Percentiles rank a stretch among this genome's conserved stretches.
These are phyloP conservation scores for Castor canadensis DNA, from an alignment of 2,113 vertebrate genomes.

Conservation along the genomic window DNA sequence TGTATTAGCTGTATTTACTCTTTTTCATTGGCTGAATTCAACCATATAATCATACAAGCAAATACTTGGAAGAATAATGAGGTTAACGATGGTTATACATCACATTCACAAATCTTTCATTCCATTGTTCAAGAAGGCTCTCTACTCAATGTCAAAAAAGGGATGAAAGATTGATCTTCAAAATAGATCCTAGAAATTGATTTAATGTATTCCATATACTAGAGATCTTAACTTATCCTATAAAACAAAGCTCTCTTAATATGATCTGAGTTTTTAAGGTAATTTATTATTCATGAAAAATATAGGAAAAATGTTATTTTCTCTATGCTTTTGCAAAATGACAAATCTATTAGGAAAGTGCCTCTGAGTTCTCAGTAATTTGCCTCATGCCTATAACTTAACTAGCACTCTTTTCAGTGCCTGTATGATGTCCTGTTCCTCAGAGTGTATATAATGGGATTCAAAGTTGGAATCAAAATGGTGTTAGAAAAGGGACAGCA, in stretches of 20 bases:
- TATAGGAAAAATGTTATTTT: neutral
- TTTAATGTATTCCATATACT: neutral
- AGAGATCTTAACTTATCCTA: neutral
- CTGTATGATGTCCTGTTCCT: slow-evolving; percentile 43
- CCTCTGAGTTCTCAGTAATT: neutral
- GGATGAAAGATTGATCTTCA: no score
- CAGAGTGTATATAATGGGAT: slow-evolving; percentile 34
- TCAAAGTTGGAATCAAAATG: slow-evolving; percentile 1
- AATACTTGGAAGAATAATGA: no score
- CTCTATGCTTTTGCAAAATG: neutral
- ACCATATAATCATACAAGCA: no score
- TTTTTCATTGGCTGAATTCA: no score
- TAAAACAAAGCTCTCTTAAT: neutral
- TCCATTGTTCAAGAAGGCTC: no score
- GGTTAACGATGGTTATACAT: no score
- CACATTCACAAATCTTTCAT: no score
- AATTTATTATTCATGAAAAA: neutral
- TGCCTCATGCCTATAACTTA: neutral
- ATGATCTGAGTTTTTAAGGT: neutral
- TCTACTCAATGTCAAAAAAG: no score
- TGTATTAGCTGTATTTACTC: no score
- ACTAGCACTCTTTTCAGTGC: neutral
- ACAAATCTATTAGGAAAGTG: neutral
- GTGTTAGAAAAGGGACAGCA: slow-evolving; percentile 60
- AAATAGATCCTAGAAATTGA: neutral